Evolutionary conservation across 2,888 invertebrate species (phyloP), one percentile per base, ranked within the genome.

Genomic region (Mythimna loreyi): DNA sequence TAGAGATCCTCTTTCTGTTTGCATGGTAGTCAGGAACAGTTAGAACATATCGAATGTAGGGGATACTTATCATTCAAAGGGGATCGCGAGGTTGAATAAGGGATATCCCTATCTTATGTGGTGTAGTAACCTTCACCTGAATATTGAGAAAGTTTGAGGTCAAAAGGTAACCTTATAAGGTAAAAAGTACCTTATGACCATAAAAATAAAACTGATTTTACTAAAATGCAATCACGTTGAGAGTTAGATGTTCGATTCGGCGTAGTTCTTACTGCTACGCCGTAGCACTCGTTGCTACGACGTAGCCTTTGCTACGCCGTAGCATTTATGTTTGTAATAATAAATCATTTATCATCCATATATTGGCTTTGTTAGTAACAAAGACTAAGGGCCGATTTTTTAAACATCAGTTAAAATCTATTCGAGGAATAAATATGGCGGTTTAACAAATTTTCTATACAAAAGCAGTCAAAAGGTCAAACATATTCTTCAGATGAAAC

Each of bases 51-150:
- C 13, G 16, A 40, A 45, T 53, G 25, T 55, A n/a, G 33, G 56
- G 61, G 21, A 8, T 49, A 33, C 33, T 65, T 56, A 28, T 2
- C n/a, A 61, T 72, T 72, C 40, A 33, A 36, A 23, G n/a, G 66
- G 47, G 2, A 23, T 53, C 0, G 5, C 33, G 36, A 3, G 3
- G 3, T 50, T 19, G 0, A 64, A 4, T 52, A 28, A 30, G 36
- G 66, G 1, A 53, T 64, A 21, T 33, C 25, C 9, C n/a, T 49
- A n/a, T n/a, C 9, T 43, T 3, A 33, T 21, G 23, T 11, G 19
- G 8, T 3, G 45, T n/a, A 28, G 8, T 11, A 19, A 74, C 36
- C 21, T 43, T n/a, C 5, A 21, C 8, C 7, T 36, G 9, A 9
- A 50, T 72, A 33, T 33, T 30, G 23, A 30, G 30, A 45, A 63